These are phyloP conservation scores for Phymastichus coffea DNA, from an alignment of 1,140 invertebrate genomes.

Conservation along the genomic window DNA sequence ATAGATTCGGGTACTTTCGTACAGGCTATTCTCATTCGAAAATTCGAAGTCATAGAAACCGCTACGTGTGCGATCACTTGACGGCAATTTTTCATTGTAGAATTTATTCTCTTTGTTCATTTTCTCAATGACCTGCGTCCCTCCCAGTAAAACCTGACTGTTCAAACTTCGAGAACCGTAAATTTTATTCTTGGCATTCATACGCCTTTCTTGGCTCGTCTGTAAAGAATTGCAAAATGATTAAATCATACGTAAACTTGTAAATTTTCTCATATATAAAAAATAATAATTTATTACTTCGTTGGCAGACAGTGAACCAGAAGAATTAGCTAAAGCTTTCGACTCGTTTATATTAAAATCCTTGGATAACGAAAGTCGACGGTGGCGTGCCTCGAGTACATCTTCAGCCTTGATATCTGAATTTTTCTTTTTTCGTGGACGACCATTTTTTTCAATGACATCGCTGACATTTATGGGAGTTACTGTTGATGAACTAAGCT, in stretches of 20 bases:
- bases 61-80: constrained; percentile 3
- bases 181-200: constrained; percentile 42
- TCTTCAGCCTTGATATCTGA: constrained; percentile 48
- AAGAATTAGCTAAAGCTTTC: not conserved
- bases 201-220: constrained; percentile 26
- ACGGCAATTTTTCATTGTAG: constrained; percentile 22
- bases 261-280: too few relatives aligned
- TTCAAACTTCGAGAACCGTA: constrained; percentile 15
- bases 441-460: constrained; percentile 33
- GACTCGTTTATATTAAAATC: constrained; percentile 19
- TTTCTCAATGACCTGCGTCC: constrained; percentile 14
- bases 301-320: too few relatives aligned
- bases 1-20: constrained; percentile 19
- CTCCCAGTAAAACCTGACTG: not conserved
- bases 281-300: too few relatives aligned
- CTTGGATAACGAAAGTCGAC: too few relatives aligned
- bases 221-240: constrained; percentile 2
- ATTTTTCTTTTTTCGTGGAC: constrained; percentile 43
- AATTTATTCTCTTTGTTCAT: constrained; percentile 26
- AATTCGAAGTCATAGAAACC: constrained; percentile 12
- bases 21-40: constrained; percentile 23
- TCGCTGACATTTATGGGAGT: not conserved
- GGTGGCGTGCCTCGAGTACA: too few relatives aligned
- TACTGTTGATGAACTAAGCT: constrained; percentile 17
- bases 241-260: too few relatives aligned